Evolutionary conservation across 1,140 invertebrate genomes (phyloP).

Genomic region (Triops longicaudatus): DNA sequence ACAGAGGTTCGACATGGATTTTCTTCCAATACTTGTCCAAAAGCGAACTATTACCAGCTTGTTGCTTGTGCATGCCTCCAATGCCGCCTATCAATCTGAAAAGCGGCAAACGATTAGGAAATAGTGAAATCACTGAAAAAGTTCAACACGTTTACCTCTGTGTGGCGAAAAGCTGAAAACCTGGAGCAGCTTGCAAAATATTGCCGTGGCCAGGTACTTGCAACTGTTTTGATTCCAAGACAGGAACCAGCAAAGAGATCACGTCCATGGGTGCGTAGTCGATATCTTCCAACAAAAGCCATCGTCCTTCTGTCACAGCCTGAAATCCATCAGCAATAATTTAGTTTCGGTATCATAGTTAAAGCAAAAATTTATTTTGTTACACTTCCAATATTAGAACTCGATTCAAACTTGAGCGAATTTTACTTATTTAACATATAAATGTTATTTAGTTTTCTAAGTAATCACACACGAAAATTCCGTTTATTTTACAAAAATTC

Average conservation of each 20-base stretch:
- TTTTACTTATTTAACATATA: too few relatives aligned
- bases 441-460: too few relatives aligned
- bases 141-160: slow-evolving; percentile 53
- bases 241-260: slow-evolving; percentile 69
- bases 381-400: too few relatives aligned
- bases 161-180: slow-evolving; percentile 87
- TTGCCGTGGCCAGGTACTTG: slow-evolving; percentile 80
- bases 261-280: slow-evolving; percentile 90
- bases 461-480: too few relatives aligned
- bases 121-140: slow-evolving; percentile 18
- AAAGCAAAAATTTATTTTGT: too few relatives aligned
- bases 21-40: slow-evolving; percentile 65
- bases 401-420: too few relatives aligned
- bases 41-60: slow-evolving; percentile 43
- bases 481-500: too few relatives aligned
- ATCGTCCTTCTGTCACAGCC: slow-evolving; percentile 77
- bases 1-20: slow-evolving; percentile 71
- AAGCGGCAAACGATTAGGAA: slow-evolving; percentile 35
- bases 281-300: slow-evolving; percentile 93
- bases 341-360: too few relatives aligned
- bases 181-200: slow-evolving; percentile 61
- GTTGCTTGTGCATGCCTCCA: slow-evolving; percentile 53
- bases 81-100: slow-evolving; percentile 50
- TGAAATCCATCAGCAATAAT: slow-evolving; percentile 41
- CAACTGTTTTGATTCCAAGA: slow-evolving; percentile 75